These are phyloP conservation scores for Napeogenes inachia DNA, from an alignment of 2,888 invertebrate genomes.

Conservation along the genomic window DNA sequence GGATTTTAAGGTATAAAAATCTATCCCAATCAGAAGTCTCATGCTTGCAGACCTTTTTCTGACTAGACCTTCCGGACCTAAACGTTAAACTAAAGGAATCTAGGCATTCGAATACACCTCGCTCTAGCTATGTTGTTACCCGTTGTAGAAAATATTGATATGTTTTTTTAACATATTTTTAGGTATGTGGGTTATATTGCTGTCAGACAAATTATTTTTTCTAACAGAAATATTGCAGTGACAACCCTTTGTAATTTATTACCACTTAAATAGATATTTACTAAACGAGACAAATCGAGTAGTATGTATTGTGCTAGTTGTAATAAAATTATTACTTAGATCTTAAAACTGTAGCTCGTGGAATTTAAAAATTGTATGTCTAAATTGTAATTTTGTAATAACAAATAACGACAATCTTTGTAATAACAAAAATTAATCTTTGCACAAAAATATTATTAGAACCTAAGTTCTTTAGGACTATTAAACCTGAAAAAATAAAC, in stretches of 20 bases:
- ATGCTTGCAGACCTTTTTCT: too few species aligned
- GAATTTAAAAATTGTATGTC: slow-evolving; percentile 38
- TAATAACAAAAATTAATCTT: too few species aligned
- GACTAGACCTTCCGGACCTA: too few species aligned
- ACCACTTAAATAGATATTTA: slow-evolving; percentile 1
- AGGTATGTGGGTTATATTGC: slow-evolving; percentile 46
- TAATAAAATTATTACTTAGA: slow-evolving; percentile 46
- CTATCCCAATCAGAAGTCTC: too few species aligned
- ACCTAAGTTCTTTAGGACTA: slow-evolving; percentile 41
- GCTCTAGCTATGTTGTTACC: slow-evolving; percentile 45
- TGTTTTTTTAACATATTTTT: slow-evolving; percentile 44
- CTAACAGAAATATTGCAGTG: slow-evolving; percentile 31
- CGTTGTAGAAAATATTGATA: slow-evolving; percentile 43
- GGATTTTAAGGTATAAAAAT: too few species aligned
- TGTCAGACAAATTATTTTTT: slow-evolving; percentile 45
- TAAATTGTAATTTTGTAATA: slow-evolving; percentile 43
- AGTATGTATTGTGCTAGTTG: slow-evolving; percentile 32
- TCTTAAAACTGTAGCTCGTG: slow-evolving; percentile 37
- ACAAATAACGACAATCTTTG: too few species aligned
- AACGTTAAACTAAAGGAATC: slow-evolving; percentile 33
- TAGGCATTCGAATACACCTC: slow-evolving; percentile 54
- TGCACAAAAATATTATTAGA: too few species aligned
- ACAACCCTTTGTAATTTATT: background rate
- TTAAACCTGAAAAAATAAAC: slow-evolving; percentile 47
- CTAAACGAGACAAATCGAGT: slow-evolving; percentile 3